phyloP scores from a whole-genome alignment of 2,888 invertebrate species.

The Gymnoscelis rufifasciata region DNA sequence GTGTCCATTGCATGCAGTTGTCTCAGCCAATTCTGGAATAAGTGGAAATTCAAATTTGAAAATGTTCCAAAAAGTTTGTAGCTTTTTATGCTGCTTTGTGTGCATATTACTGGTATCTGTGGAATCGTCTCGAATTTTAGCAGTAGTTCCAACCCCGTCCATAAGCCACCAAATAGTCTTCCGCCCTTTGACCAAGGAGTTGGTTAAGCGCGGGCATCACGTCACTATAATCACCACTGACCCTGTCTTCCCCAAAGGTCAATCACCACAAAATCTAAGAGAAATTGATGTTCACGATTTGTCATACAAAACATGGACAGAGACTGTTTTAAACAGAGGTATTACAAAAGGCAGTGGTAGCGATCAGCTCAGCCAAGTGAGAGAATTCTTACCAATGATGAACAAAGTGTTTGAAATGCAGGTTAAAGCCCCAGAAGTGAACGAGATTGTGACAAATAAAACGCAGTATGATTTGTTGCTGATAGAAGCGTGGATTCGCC shows the following conservation, averaged over 20 bases:
- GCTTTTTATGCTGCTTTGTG: neutral
- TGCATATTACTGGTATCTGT: neutral
- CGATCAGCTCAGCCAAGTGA: conserved; percentile 7
- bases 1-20: no score
- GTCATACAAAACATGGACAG: conserved; percentile 36
- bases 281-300: conserved; percentile 48
- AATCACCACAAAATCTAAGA: conserved; percentile 47
- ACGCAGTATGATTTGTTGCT: conserved; percentile 58
- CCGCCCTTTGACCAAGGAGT: conserved; percentile 51
- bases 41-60: neutral
- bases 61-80: neutral
- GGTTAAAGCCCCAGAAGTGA: conserved; percentile 29
- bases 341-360: neutral
- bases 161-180: conserved; percentile 69
- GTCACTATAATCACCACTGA: conserved; percentile 59
- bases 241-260: conserved; percentile 45
- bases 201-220: conserved; percentile 63
- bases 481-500: conserved; percentile 46
- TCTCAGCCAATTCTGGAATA: neutral
- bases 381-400: conserved; percentile 1
- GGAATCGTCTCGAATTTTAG: conserved; percentile 25
- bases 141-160: conserved; percentile 52
- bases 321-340: conserved; percentile 1
- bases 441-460: conserved; percentile 30
- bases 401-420: conserved; percentile 5